These are phyloP conservation scores for Drosophila trichaetosa DNA, from an alignment of 2,888 invertebrate genomes.

Conservation along the genomic window DNA sequence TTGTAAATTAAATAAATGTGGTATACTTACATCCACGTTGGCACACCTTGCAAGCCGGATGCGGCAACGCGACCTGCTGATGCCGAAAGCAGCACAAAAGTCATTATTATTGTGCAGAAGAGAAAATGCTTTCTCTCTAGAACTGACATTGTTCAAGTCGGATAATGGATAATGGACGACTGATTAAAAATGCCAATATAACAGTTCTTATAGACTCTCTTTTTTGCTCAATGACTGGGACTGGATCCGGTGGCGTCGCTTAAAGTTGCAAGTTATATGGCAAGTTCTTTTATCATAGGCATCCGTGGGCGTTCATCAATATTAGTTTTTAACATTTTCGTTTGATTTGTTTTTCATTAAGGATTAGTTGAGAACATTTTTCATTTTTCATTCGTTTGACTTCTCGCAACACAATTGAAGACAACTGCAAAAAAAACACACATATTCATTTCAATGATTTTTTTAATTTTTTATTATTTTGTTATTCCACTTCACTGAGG, in stretches of 20 bases:
- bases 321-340: conserved; percentile 35
- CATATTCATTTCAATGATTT: neutral
- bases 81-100: conserved; percentile 74
- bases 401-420: conserved; percentile 19
- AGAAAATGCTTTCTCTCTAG: conserved; percentile 83
- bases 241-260: conserved; percentile 14
- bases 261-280: conserved; percentile 22
- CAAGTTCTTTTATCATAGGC: conserved; percentile 20
- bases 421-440: conserved; percentile 27
- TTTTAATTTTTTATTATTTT: neutral
- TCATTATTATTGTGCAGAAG: conserved; percentile 82
- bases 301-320: conserved; percentile 25
- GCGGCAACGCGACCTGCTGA: conserved; percentile 72
- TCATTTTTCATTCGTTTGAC: conserved; percentile 18
- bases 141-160: conserved; percentile 79
- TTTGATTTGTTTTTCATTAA: conserved; percentile 4
- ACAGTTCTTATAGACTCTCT: conserved; percentile 19
- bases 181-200: conserved; percentile 20
- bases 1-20: neutral
- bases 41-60: conserved; percentile 83
- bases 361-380: conserved; percentile 4
- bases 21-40: conserved; percentile 85
- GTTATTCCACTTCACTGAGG: neutral
- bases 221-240: conserved; percentile 5
- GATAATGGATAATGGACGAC: conserved; percentile 20